These are phyloP conservation scores for Stylophora pistillata DNA, from an alignment of 64 coral and sea anemone species.

Conservation along the genomic window DNA sequence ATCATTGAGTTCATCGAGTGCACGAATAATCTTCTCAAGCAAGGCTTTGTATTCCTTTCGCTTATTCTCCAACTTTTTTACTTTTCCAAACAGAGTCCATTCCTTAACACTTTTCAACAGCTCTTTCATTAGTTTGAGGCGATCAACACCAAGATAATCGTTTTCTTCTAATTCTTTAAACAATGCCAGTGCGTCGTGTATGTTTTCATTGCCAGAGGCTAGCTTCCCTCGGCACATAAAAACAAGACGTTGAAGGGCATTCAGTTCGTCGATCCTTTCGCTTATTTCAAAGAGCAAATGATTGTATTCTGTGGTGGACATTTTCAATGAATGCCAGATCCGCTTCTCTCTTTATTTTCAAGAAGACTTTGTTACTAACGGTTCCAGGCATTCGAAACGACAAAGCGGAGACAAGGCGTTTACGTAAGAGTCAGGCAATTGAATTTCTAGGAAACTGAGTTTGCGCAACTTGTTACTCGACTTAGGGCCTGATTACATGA, in stretches of 20 bases:
- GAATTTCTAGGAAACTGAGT: too few species aligned
- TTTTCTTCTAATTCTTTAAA: not conserved
- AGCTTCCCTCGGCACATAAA: not conserved
- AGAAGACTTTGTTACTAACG: too few species aligned
- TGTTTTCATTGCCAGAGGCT: not conserved
- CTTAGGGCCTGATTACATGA: too few species aligned
- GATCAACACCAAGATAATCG: not conserved
- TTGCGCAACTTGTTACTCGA: too few species aligned
- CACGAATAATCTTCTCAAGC: not conserved
- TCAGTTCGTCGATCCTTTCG: not conserved
- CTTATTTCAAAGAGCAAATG: not conserved
- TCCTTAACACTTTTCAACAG: not conserved
- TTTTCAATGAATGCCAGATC: not conserved
- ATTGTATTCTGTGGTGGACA: not conserved
- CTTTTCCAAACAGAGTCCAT: not conserved
- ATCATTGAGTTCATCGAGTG: slow-evolving; percentile 24
- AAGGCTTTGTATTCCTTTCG: not conserved
- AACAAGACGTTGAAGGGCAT: not conserved
- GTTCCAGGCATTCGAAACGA: too few species aligned
- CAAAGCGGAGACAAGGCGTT: too few species aligned
- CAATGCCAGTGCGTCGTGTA: not conserved
- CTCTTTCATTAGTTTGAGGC: not conserved
- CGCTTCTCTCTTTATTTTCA: too few species aligned
- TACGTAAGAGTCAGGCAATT: too few species aligned
- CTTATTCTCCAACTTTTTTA: not conserved